A percentile compares a stretch with the other conserved stretches of the same genome.
phyloP scores from a whole-genome alignment of 2,113 vertebrate genomes.

The Notothenia rossii region DNA sequence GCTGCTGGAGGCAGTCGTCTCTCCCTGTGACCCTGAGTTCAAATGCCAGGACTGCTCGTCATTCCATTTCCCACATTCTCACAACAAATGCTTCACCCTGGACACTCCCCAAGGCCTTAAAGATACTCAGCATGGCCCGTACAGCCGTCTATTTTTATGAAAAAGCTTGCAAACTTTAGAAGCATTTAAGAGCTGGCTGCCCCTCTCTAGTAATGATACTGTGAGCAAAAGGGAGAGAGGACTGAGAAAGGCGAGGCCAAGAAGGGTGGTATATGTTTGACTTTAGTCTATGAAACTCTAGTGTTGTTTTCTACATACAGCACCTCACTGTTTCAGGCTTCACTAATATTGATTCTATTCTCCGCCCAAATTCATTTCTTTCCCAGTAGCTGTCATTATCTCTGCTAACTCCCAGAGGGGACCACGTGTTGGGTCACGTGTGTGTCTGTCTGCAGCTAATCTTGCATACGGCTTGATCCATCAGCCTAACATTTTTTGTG shows the following conservation, averaged over 20 bases:
- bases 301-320: background rate
- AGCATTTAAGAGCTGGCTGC: background rate
- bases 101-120: constrained; percentile 66
- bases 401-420: too few species aligned
- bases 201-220: constrained; percentile 31
- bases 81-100: constrained; percentile 66
- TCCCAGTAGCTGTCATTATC: too few species aligned
- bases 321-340: background rate
- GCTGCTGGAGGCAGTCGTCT: constrained; percentile 15
- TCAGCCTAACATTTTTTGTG: too few species aligned
- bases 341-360: background rate
- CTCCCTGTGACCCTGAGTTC: constrained; percentile 62
- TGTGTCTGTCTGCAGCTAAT: too few species aligned
- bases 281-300: background rate
- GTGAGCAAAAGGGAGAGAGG: constrained; percentile 24
- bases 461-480: too few species aligned
- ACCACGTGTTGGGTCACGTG: too few species aligned
- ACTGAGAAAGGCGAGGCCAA: background rate
- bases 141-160: constrained; percentile 61
- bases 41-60: constrained; percentile 72
- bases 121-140: constrained; percentile 31
- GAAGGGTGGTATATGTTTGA: background rate
- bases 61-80: constrained; percentile 76
- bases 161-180: constrained; percentile 41
- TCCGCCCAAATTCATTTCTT: background rate